phyloP scores from a whole-genome alignment of 92 coral and sea anemone genomes.

The Anthopleura xanthogrammica region DNA sequence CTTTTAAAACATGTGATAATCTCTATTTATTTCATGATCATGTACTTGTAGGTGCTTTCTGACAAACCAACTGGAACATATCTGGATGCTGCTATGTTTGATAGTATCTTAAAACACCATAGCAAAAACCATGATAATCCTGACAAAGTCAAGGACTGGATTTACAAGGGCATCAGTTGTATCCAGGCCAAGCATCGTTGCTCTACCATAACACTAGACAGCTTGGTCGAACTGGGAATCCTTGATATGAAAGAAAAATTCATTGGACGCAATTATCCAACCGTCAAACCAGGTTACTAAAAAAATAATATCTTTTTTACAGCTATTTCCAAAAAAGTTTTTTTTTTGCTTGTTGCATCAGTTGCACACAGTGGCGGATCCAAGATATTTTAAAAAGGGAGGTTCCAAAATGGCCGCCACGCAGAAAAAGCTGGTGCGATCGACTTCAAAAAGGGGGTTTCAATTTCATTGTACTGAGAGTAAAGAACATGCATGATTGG shows the following conservation, averaged over 20 bases:
- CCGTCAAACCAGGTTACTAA: slow-evolving; percentile 52
- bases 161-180: slow-evolving; percentile 43
- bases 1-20: too few relatives aligned
- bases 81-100: slow-evolving; percentile 58
- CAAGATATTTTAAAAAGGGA: too few relatives aligned
- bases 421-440: too few relatives aligned
- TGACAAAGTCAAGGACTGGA: slow-evolving; percentile 42
- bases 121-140: slow-evolving; percentile 40
- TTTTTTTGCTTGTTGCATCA: too few relatives aligned
- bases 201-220: slow-evolving; percentile 57
- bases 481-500: too few relatives aligned
- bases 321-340: too few relatives aligned
- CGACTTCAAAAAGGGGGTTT: too few relatives aligned
- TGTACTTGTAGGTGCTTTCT: slow-evolving; percentile 33
- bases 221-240: slow-evolving; percentile 65
- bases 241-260: slow-evolving; percentile 57
- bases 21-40: neutral
- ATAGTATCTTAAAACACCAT: slow-evolving; percentile 49
- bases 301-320: too few relatives aligned
- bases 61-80: slow-evolving; percentile 56
- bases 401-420: too few relatives aligned
- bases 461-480: too few relatives aligned
- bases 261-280: slow-evolving; percentile 59
- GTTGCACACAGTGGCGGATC: too few relatives aligned
- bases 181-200: slow-evolving; percentile 35